A percentile compares a stretch with the other conserved stretches of the same genome.
These are phyloP conservation scores for Triops cancriformis DNA, from an alignment of 1,140 invertebrate species.

Conservation along the genomic window DNA sequence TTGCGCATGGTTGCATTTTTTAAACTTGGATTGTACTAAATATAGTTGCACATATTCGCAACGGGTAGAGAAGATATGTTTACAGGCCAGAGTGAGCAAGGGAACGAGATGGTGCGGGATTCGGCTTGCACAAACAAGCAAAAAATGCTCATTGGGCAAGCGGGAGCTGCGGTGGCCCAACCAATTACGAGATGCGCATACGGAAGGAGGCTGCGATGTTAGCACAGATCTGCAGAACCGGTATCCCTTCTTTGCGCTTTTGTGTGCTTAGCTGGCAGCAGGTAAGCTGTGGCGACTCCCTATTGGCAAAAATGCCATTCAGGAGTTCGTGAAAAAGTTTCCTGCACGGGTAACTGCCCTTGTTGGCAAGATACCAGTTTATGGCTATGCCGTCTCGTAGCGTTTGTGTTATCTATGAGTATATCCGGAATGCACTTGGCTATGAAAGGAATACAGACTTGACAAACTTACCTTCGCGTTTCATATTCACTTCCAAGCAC, in stretches of 20 bases:
- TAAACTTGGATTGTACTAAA: no score
- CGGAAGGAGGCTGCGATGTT: neutral
- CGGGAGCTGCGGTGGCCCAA: neutral
- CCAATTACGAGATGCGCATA: slow-evolving; percentile 4
- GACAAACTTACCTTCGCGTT: slow-evolving; percentile 70
- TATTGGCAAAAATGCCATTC: neutral
- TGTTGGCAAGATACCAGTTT: neutral
- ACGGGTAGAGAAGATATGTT: neutral
- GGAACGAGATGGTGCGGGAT: neutral
- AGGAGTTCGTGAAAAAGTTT: neutral
- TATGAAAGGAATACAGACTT: neutral
- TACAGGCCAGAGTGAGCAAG: neutral
- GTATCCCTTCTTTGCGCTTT: neutral
- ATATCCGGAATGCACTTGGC: neutral
- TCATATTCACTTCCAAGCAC: slow-evolving; percentile 89
- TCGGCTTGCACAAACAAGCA: neutral
- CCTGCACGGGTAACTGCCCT: neutral
- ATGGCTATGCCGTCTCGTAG: neutral
- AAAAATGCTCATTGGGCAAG: neutral
- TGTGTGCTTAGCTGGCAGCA: neutral
- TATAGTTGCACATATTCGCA: no score
- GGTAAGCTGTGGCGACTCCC: neutral
- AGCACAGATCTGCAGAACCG: neutral
- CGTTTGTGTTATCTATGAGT: neutral
- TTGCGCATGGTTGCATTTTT: no score